Evolutionary conservation across 2,797 vertebrate genomes (phyloP), one percentile per base, ranked within the genome.

Genomic region (Antennarius maculatus): DNA sequence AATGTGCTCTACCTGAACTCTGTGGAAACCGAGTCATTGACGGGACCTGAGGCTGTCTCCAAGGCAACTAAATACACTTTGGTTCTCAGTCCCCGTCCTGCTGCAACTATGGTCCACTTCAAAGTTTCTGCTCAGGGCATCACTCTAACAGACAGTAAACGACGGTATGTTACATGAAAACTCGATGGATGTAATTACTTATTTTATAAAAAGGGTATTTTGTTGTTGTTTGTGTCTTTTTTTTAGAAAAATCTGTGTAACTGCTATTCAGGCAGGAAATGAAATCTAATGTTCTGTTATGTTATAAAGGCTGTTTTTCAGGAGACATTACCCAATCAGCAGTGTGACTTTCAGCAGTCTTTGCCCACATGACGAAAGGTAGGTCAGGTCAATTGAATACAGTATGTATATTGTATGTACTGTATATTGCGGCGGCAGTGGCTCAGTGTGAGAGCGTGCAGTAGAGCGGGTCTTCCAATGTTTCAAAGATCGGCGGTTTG

Each of bases 101-200:
- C 84, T 0, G 93, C 95, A 54, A 95, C 94, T 0, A 53, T 94
- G 55, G 95, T 97, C 75, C 96, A 97, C 88, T 97, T 98, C 88
- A 97, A 98, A 90, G 96, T 97, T 83, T 96, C 96, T 1, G 86
- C 93, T 65, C 94, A 95, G 83, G 96, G 96, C 64, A 95, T 98
- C 78, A 98, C 95, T 0, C 90, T 96, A 37, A 98, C 96, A 0
- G 96, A 98, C 92, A 96, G 93, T 88, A 95, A 97, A 81, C 93
- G 96, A 84, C 94, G 96, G 96, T 97, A 84, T 69, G 77, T 80
- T 13, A 1, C 23, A 23, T 2, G 23, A 23, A 23, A 23, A 23
- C 23, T 23, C 23, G 2, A 23, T 46, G 2, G 48, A 8, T 34
- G 1, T 34, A 14, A 56, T 8, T 53, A 2, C 0, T 29, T 13